Conservation (phyloP, 2,888 invertebrate genomes). For the Clostera curtula region DNA sequence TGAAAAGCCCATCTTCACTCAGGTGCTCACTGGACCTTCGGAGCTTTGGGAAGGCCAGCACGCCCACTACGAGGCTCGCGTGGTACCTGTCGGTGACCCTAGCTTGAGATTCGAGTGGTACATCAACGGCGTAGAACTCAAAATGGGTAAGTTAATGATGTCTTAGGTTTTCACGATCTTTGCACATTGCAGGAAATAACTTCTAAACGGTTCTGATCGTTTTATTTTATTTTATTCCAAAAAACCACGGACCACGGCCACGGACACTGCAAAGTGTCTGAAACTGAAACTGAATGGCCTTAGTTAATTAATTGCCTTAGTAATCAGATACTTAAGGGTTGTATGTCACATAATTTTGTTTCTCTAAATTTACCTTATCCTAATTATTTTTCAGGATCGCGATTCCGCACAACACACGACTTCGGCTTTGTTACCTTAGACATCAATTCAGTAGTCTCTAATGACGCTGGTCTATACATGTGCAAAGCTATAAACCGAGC, state of each 20-base stretch:
- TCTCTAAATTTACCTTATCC: not conserved
- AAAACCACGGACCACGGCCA: too few species aligned
- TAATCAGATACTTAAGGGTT: too few species aligned
- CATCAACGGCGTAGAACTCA: slow-evolving; percentile 93
- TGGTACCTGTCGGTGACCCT: slow-evolving; percentile 95
- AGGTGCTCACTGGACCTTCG: slow-evolving; percentile 88
- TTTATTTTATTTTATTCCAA: too few species aligned
- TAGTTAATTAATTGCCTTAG: too few species aligned
- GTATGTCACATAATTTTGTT: too few species aligned
- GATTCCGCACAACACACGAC: slow-evolving; percentile 93
- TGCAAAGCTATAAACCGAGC: slow-evolving; percentile 95
- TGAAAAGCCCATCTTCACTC: slow-evolving; percentile 94
- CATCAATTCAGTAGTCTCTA: slow-evolving; percentile 88
- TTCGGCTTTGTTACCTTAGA: slow-evolving; percentile 96
- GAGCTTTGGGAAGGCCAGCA: slow-evolving; percentile 94
- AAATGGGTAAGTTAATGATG: slow-evolving; percentile 91
- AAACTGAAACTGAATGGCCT: too few species aligned
- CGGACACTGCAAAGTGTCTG: too few species aligned
- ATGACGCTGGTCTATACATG: slow-evolving; percentile 95
- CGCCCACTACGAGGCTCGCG: slow-evolving; percentile 93
- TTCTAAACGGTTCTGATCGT: too few species aligned
- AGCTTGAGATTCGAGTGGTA: slow-evolving; percentile 96
- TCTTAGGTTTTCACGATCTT: too few species aligned
- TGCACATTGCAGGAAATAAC: too few species aligned
- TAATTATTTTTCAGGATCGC: slow-evolving; percentile 74